These are phyloP conservation scores for Brenthis hecate DNA, from an alignment of 2,888 invertebrate species.

Conservation along the genomic window DNA sequence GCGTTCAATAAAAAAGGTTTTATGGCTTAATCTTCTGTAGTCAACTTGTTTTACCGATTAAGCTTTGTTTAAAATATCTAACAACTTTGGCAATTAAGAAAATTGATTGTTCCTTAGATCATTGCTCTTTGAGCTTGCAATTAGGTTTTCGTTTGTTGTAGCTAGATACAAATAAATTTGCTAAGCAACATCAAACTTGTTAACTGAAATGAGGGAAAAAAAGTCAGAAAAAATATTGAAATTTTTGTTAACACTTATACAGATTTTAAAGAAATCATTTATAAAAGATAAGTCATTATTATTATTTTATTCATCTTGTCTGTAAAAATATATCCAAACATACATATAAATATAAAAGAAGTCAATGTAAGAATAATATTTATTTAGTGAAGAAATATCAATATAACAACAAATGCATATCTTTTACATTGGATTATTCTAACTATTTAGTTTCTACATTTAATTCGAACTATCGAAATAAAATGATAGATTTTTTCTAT, in stretches of 20 bases:
- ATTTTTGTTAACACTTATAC: too few species aligned
- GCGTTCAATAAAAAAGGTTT: constrained; percentile 31
- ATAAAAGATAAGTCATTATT: too few species aligned
- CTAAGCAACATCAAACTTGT: neutral
- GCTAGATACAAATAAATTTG: neutral
- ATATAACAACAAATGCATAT: neutral
- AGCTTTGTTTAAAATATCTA: constrained; percentile 12
- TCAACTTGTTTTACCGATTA: constrained; percentile 19
- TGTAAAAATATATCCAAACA: neutral
- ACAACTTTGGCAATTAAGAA: constrained; percentile 15
- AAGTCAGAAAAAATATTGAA: too few species aligned
- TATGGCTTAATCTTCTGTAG: constrained; percentile 31
- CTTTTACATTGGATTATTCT: constrained; percentile 1
- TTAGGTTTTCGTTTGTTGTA: neutral
- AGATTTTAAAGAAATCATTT: too few species aligned
- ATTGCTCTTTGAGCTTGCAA: constrained; percentile 5
- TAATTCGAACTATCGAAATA: constrained; percentile 26
- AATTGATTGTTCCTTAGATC: constrained; percentile 7
- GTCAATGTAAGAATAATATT: too few species aligned
- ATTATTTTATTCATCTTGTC: too few species aligned
- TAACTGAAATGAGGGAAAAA: too few species aligned
- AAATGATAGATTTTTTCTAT: constrained; percentile 34
- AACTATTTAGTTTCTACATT: constrained; percentile 4
- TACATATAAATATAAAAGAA: neutral
- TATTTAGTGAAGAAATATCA: too few species aligned